These are phyloP conservation scores for Apostichopus japonicus DNA, from an alignment of 35 echinoderm and acorn worm genomes.

Conservation along the genomic window DNA sequence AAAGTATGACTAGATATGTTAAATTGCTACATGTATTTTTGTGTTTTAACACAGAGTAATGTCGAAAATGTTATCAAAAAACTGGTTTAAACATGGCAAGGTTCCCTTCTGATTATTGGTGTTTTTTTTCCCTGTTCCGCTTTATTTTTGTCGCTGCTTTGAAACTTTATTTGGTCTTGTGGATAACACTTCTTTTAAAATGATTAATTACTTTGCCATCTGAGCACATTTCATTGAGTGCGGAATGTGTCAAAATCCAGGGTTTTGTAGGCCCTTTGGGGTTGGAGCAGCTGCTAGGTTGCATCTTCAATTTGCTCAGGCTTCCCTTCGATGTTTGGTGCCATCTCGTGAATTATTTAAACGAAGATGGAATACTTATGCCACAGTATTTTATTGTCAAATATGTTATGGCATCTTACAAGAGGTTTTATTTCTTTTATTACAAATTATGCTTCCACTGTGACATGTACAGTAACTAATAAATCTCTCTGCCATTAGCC, in stretches of 20 bases:
- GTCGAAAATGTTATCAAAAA: too few species aligned
- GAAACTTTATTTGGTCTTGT: not conserved
- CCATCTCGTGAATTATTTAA: not conserved
- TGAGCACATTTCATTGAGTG: not conserved
- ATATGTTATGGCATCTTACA: not conserved
- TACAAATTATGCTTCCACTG: too few species aligned
- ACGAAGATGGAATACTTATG: not conserved
- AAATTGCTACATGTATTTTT: too few species aligned
- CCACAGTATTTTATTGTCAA: not conserved
- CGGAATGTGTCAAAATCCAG: not conserved
- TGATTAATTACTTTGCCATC: not conserved
- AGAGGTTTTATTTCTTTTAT: too few species aligned
- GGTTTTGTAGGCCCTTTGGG: not conserved
- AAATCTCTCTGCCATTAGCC: too few species aligned
- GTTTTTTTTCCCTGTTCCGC: too few species aligned
- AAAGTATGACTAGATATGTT: too few species aligned
- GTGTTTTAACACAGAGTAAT: too few species aligned
- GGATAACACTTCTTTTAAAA: not conserved
- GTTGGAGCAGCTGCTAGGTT: not conserved
- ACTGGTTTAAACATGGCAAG: too few species aligned
- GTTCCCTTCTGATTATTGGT: too few species aligned
- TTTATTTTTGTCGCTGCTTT: not conserved
- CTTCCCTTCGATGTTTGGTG: not conserved
- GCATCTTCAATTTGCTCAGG: not conserved
- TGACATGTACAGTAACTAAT: too few species aligned